Evolutionary conservation across 2,113 vertebrate genomes (phyloP), one percentile per base, ranked within the genome.

Genomic region (Rhegmatorhina hoffmannsi): DNA sequence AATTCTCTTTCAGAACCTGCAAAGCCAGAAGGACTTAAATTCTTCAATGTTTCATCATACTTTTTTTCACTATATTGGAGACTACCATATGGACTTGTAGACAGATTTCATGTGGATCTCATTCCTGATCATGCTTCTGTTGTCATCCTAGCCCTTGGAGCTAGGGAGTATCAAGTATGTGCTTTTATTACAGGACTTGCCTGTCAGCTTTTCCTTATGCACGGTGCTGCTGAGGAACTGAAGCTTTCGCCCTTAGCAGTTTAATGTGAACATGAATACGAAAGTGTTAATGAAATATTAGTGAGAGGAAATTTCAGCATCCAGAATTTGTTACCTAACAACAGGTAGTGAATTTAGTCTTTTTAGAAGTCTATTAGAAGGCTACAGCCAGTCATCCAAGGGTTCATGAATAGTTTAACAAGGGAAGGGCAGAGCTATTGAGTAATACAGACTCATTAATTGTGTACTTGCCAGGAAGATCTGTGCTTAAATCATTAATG

Each of bases 371-470:
- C 76, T 96, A 73, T 90, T 82, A 62, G 91, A 95, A 97, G 92
- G 95, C 95, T 88, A 23, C 93, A 96, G 94, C 91, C 96, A 85
- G n/a, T 96, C 95, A 98, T 98, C 97, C 98, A 99, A 98, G 98
- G 98, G 98, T 98, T 99, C 98, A 98, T 99, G 98, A 99, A 99
- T 98, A 98, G 96, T 98, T 98, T 98, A 98, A 98, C 95, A 97
- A 97, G 98, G 96, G 97, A 97, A 98, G 97, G 97, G 97, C 98
- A 98, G 97, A 97, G 97, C 98, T 98, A 98, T 98, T 99, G 98
- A 98, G 99, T 99, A 98, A 99, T 98, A 98, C 97, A 97, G 98
- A 94, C 98, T 99, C 98, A 99, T 99, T 99, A 99, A 99, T 99
- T 99, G 98, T 98, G 98, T 79, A 98, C 97, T 97, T 97, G 97